phyloP scores from a whole-genome alignment of 2,113 vertebrate species.

The Willisornis vidua region DNA sequence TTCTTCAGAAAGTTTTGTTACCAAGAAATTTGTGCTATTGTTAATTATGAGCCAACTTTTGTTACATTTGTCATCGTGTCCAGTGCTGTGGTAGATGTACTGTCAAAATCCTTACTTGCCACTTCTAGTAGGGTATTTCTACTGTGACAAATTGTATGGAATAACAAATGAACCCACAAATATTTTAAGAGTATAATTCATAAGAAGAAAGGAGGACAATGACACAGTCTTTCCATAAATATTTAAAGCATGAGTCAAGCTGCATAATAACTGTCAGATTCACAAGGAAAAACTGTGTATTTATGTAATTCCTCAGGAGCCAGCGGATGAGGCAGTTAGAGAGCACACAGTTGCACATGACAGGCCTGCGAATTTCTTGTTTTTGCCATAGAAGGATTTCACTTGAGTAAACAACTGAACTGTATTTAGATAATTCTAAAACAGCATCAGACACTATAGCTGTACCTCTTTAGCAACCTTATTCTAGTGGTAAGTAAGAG shows the following conservation, averaged over 20 bases:
- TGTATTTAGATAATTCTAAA: not conserved
- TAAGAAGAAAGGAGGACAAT: not conserved
- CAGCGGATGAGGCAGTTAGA: not conserved
- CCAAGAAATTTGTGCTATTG: not conserved
- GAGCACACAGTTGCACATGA: not conserved
- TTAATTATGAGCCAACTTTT: not conserved
- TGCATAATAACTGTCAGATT: constrained; percentile 17
- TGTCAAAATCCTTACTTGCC: not conserved
- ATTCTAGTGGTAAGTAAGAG: not conserved
- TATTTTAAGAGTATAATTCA: not conserved
- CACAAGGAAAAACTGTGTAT: constrained; percentile 31
- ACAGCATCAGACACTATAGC: not conserved
- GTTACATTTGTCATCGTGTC: not conserved
- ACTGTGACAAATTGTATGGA: not conserved
- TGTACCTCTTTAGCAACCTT: not conserved
- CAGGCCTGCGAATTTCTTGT: constrained; percentile 12
- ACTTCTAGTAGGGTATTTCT: not conserved
- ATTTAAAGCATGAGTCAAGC: constrained; percentile 1
- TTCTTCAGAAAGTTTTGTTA: not conserved
- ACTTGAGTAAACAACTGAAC: not conserved
- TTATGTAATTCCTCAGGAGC: not conserved
- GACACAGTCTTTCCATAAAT: constrained; percentile 31
- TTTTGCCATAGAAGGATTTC: constrained; percentile 48
- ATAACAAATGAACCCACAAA: not conserved
- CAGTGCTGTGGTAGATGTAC: not conserved